A percentile compares a stretch with the other conserved stretches of the same genome.
These are phyloP conservation scores for Thunnus albacares DNA, from an alignment of 2,797 vertebrate species.

Conservation along the genomic window DNA sequence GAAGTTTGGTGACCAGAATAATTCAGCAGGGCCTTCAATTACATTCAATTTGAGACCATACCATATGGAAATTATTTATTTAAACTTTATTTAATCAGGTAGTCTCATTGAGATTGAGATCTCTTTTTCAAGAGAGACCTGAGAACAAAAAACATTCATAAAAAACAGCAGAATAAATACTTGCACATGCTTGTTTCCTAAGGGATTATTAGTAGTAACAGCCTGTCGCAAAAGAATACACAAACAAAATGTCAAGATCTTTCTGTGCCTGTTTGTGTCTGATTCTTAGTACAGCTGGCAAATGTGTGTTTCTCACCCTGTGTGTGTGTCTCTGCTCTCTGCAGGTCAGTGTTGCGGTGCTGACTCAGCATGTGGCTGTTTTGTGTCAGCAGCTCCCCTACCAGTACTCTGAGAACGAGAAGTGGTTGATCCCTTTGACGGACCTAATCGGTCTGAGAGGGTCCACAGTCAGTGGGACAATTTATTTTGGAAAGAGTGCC, in stretches of 20 bases:
- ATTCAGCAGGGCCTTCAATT: background rate
- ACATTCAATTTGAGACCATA: background rate
- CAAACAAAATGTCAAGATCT: background rate
- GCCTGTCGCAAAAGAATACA: too few species aligned
- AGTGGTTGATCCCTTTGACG: constrained; percentile 33
- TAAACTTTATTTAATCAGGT: background rate
- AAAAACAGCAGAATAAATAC: too few species aligned
- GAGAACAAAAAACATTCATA: too few species aligned
- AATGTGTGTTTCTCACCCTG: background rate
- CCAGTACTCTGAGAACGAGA: constrained; percentile 27
- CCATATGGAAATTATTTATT: background rate
- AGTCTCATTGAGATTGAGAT: background rate
- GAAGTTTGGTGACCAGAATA: too few species aligned
- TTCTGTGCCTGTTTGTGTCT: background rate
- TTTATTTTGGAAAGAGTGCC: constrained; percentile 70
- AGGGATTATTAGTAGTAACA: background rate
- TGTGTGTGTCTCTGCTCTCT: constrained; percentile 46
- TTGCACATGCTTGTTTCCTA: background rate
- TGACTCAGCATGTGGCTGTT: constrained; percentile 69
- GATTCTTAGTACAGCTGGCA: background rate
- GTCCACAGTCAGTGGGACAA: constrained; percentile 38
- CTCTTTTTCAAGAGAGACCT: too few species aligned
- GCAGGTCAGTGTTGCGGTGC: constrained; percentile 76
- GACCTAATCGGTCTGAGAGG: constrained; percentile 35
- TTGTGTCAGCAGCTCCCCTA: constrained; percentile 54